These are phyloP conservation scores for Sebastes minor DNA, from an alignment of 2,797 vertebrate genomes.

Conservation along the genomic window DNA sequence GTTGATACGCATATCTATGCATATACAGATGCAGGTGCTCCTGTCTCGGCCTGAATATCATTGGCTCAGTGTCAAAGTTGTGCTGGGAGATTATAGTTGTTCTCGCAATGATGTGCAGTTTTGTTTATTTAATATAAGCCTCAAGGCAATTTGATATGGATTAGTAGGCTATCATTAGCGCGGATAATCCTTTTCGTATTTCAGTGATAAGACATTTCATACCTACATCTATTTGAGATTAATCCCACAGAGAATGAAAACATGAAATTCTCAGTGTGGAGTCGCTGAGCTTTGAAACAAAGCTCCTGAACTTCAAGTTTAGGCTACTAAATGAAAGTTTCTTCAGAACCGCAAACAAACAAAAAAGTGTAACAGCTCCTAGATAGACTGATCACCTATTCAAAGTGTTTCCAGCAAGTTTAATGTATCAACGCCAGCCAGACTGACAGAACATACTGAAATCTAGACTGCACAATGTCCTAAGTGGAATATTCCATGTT, in stretches of 20 bases:
- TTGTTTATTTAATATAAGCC: neutral
- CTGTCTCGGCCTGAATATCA: neutral
- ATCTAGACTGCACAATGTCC: neutral
- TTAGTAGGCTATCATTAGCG: neutral
- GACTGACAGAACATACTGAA: neutral
- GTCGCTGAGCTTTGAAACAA: neutral
- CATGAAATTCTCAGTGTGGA: neutral
- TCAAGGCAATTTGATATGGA: neutral
- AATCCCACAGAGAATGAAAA: conserved; percentile 33
- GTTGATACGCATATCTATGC: neutral
- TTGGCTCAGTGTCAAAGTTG: neutral
- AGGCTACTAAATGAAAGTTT: neutral
- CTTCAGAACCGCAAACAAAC: neutral
- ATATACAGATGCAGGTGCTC: neutral
- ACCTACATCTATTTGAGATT: neutral
- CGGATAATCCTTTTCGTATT: conserved; percentile 16
- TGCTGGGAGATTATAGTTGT: neutral
- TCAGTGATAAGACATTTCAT: neutral
- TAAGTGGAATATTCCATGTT: too few species aligned
- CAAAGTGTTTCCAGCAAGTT: neutral
- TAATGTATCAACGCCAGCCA: neutral
- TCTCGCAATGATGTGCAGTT: neutral
- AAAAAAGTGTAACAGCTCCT: neutral
- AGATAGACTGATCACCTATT: neutral
- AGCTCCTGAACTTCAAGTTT: neutral